phyloP scores from a whole-genome alignment of 2,113 vertebrate species.

The Pica pica region DNA sequence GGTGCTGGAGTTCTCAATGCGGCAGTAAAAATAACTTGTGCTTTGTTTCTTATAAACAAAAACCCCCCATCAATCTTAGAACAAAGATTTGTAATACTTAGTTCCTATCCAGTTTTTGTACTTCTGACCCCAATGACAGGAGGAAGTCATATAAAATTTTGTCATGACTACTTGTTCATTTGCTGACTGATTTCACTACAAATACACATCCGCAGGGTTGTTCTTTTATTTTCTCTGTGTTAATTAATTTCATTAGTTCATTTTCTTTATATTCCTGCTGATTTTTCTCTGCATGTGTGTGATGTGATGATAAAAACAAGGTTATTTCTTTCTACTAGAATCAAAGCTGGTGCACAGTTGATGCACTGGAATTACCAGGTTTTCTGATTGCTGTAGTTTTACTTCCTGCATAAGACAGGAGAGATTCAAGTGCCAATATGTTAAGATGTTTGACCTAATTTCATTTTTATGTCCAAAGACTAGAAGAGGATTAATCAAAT shows the following conservation, averaged over 20 bases:
- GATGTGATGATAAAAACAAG: not conserved
- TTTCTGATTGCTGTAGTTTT: not conserved
- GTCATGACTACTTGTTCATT: not conserved
- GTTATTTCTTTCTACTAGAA: not conserved
- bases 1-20: not conserved
- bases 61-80: not conserved
- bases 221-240: not conserved
- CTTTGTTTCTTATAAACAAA: not conserved
- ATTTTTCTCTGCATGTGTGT: not conserved
- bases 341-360: not conserved
- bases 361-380: not conserved
- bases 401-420: not conserved
- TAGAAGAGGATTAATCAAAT: not conserved
- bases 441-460: not conserved
- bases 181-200: not conserved
- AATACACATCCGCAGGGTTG: not conserved
- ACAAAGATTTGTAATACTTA: not conserved
- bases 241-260: constrained; percentile 28
- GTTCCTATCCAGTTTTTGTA: not conserved
- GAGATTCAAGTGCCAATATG: not conserved
- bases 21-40: not conserved
- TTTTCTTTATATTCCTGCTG: not conserved
- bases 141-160: not conserved
- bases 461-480: not conserved
- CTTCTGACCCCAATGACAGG: not conserved